phyloP scores from a whole-genome alignment of 2,888 invertebrate genomes.

The Ectobius pallidus region DNA sequence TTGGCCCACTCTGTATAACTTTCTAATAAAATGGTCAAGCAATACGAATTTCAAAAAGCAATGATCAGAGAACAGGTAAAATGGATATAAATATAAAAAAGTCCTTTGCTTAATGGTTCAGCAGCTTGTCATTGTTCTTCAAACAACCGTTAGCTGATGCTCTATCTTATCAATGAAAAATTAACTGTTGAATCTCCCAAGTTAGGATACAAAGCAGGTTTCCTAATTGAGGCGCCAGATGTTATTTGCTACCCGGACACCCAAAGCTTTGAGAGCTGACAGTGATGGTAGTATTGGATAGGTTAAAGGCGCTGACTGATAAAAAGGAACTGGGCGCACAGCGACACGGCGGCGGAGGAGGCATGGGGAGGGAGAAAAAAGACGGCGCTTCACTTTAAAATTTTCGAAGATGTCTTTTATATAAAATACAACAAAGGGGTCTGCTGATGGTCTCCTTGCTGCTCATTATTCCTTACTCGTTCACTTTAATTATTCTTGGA shows the following conservation, averaged over 20 bases:
- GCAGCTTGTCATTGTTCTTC: too few relatives aligned
- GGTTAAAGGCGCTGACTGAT: not conserved
- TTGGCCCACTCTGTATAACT: too few relatives aligned
- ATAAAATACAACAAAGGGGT: slow-evolving; percentile 40
- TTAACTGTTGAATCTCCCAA: too few relatives aligned
- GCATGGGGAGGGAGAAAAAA: not conserved
- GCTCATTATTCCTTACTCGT: slow-evolving; percentile 40
- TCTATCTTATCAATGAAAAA: too few relatives aligned
- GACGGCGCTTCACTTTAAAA: slow-evolving; percentile 35
- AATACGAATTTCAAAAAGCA: too few relatives aligned
- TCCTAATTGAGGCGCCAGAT: not conserved
- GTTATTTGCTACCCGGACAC: slow-evolving; percentile 10
- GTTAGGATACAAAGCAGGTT: not conserved
- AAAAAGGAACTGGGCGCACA: too few relatives aligned
- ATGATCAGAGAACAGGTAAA: too few relatives aligned
- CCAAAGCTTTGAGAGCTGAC: not conserved
- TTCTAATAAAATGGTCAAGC: too few relatives aligned
- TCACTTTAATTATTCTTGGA: slow-evolving; percentile 42
- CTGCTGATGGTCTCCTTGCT: slow-evolving; percentile 28
- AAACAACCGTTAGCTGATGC: too few relatives aligned
- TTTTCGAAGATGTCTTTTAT: slow-evolving; percentile 41
- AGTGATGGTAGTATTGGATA: slow-evolving; percentile 22
- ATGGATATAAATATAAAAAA: too few relatives aligned
- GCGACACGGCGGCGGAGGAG: not conserved
- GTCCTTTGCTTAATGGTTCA: too few relatives aligned